Evolutionary conservation across 2,888 invertebrate genomes (phyloP).

Genomic region (Folsomia manolachei): DNA sequence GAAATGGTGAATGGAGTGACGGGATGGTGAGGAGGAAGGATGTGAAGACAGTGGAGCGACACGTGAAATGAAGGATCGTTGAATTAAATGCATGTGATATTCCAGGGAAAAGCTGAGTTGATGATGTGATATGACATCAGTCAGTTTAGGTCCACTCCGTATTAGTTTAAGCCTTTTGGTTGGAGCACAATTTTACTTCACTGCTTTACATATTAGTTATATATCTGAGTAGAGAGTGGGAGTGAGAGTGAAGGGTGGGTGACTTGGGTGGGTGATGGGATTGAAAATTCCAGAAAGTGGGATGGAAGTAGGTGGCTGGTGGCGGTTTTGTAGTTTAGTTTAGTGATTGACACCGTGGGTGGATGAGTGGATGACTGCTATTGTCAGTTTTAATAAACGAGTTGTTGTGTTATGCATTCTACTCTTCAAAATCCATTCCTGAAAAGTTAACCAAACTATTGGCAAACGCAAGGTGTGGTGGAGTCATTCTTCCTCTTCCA

Average conservation of each 20-base stretch:
- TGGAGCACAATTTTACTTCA: too few species aligned
- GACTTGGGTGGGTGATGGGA: too few species aligned
- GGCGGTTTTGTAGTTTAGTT: not conserved
- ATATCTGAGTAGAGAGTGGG: not conserved
- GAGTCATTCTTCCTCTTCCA: too few species aligned
- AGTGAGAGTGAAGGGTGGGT: not conserved
- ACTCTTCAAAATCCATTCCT: too few species aligned
- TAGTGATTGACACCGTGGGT: slow-evolving; percentile 18
- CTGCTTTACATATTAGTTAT: not conserved
- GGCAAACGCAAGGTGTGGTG: too few species aligned
- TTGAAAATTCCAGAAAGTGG: not conserved
- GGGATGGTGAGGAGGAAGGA: not conserved
- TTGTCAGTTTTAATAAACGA: slow-evolving; percentile 50
- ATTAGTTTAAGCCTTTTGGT: not conserved
- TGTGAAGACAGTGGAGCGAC: not conserved
- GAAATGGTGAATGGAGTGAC: not conserved
- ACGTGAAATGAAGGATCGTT: not conserved
- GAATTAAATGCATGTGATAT: not conserved
- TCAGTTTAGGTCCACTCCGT: not conserved
- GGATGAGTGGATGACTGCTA: slow-evolving; percentile 39
- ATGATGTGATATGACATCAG: slow-evolving; percentile 5
- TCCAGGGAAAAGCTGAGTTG: not conserved
- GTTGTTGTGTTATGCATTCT: slow-evolving; percentile 9
- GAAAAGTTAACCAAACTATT: too few species aligned
- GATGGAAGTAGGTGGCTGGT: not conserved